Evolutionary conservation across 2,113 vertebrate genomes (phyloP), one percentile per base, ranked within the genome.

Genomic region (Ictalurus furcatus): DNA sequence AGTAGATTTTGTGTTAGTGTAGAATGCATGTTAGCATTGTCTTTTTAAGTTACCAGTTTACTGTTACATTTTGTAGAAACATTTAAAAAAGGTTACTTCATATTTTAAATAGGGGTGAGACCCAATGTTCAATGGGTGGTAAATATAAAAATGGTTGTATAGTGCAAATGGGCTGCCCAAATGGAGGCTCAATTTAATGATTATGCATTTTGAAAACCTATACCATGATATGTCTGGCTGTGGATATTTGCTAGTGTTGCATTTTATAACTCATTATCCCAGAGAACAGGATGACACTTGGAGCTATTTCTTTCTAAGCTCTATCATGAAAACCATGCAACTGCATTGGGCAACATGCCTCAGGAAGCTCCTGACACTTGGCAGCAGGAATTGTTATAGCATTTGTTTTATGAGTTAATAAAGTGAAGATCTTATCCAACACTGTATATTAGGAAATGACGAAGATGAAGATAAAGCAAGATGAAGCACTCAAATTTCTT

Each of bases 231-330:
- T 58, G 23, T 59, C 52, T n/a, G 21, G 13, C 73, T 78, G 59
- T 80, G 30, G 23, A 34, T 37, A 67, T 79, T 79, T 89, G 74
- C 34, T 85, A 79, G 23, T 40, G 30, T 79, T 65, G 83, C 71
- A 85, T 85, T 84, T 85, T 76, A 23, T 85, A 67, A 85, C 48
- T 63, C n/a, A 76, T 69, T 80, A 58, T 17, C 61, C n/a, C 83
- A 80, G 9, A 30, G 74, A 13, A 85, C 14, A 85, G 44, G 84
- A 78, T 88, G 82, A 63, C 73, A 85, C 59, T 54, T 30, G 65
- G 59, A 89, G 74, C 58, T 67, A 78, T 34, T 78, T 79, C 12
- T 28, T 65, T 79, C n/a, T 79, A 54, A 37, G 6, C 48, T 12
- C 59, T 56, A 40, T 56, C 37, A 67, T 54, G 37, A 65, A 74